Base-by-base conservation (phyloP, 2,888 invertebrate species). In the Agonopterix heracliana region DNA sequence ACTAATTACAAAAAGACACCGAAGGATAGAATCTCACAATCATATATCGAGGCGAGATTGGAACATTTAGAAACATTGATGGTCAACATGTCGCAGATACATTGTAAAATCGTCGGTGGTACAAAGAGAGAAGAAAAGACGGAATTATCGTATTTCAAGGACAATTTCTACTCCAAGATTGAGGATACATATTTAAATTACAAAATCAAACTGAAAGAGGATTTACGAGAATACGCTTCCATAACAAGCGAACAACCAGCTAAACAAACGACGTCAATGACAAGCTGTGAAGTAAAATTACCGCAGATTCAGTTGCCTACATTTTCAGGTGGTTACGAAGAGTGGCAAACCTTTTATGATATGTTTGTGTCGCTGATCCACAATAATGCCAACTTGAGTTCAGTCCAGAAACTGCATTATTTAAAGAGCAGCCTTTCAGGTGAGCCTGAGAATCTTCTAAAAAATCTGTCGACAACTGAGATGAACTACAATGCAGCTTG, bases 321-420 rank as follows among this genome's bases (percentile, higher is more conserved):
- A 9, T 56, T 58, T 36, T 41, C 48, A 1, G 57, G 55, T 4
- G 40, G 9, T 9, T 57, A 57, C 45, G 52, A 55, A 14, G 52
- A 54, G 9, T 55, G 55, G 57, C 53, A 55, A 44, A 45, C 53
- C 0, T 57, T 53, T 34, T 12, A 54, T 14, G 55, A 57, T 40
- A 51, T 57, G 46, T 55, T 55, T 46, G 1, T 10, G 1, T 54
- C 54, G 2, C 35, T 57, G n/a, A 55, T 57, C 3, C 54, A 57
- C 41, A 50, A 47, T n/a, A 57, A 57, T 26, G 13, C 26, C 8
- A 45, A 9, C 5, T 14, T 48, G 1, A 41, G 51, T 9, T 9
- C 46, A 0, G 60, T 60, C 3, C 57, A 61, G 43, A 63, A 58
- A 44, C 17, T 60, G 8, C 59, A 60, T 12, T 61, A 63, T 41